phyloP scores from a whole-genome alignment of 2,113 vertebrate genomes.

The Sciurus niger region DNA sequence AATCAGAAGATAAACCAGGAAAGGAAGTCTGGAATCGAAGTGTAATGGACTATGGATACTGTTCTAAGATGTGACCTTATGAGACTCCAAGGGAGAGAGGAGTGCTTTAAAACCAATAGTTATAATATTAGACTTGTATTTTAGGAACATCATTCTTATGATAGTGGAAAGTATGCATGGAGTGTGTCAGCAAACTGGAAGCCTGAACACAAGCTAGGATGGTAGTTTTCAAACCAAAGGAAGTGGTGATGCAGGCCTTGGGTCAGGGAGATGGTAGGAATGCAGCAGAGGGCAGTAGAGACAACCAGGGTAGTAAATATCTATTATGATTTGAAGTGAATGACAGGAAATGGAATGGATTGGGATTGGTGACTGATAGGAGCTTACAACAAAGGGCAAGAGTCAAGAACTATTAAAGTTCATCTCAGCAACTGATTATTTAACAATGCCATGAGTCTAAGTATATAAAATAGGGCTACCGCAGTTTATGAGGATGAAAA shows the following conservation, averaged over 20 bases:
- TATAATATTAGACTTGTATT: slow-evolving; percentile 44
- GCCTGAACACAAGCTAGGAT: not conserved
- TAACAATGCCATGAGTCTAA: not conserved
- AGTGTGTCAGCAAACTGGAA: slow-evolving; percentile 31
- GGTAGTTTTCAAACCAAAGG: not conserved
- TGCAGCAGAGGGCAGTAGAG: not conserved
- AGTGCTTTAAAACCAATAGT: slow-evolving; percentile 39
- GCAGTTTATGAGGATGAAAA: not conserved
- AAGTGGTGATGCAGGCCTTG: not conserved
- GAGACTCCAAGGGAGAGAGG: not conserved
- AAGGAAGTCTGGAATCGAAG: slow-evolving; percentile 17
- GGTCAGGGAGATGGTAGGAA: not conserved
- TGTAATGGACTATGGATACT: slow-evolving; percentile 19
- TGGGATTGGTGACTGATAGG: not conserved
- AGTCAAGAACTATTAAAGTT: not conserved
- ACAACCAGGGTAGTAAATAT: not conserved
- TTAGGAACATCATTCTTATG: slow-evolving; percentile 25
- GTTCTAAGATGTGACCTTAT: not conserved
- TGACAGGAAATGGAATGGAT: not conserved
- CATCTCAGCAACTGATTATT: not conserved
- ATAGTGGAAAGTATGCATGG: slow-evolving; percentile 44
- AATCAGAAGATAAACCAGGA: not conserved
- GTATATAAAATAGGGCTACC: not conserved
- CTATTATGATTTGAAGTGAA: not conserved
- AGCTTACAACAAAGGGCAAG: not conserved